phyloP scores from a whole-genome alignment of 2,797 vertebrate genomes.

The Pterois miles region DNA sequence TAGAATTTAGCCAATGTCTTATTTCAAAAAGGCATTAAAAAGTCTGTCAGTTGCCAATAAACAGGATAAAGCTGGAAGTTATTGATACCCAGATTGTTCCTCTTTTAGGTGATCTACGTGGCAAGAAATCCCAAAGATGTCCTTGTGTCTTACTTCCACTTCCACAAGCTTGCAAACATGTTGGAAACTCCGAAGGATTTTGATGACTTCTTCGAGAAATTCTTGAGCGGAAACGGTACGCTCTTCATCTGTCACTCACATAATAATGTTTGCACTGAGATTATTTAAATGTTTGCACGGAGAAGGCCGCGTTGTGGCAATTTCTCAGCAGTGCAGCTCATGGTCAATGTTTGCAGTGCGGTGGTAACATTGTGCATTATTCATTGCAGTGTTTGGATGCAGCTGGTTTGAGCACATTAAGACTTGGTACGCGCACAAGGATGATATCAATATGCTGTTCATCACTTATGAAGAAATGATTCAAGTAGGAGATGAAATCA shows the following conservation, averaged over 20 bases:
- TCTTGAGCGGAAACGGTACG: constrained; percentile 71
- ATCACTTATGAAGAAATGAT: constrained; percentile 80
- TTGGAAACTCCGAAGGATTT: constrained; percentile 74
- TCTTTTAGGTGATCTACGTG: constrained; percentile 75
- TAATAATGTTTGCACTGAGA: no score
- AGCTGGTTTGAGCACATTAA: constrained; percentile 80
- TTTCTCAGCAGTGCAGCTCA: background rate
- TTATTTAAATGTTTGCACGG: no score
- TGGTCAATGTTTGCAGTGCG: background rate
- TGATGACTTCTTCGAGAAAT: constrained; percentile 74
- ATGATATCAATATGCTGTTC: constrained; percentile 75
- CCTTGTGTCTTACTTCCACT: constrained; percentile 76
- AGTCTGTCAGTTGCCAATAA: background rate
- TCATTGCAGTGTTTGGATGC: constrained; percentile 65
- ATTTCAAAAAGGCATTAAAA: background rate
- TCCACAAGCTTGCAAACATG: constrained; percentile 68
- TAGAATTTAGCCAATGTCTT: background rate
- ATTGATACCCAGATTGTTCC: background rate
- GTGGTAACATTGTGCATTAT: background rate
- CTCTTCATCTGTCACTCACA: no score
- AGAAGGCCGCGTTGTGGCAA: background rate
- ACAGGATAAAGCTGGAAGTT: background rate
- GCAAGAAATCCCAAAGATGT: constrained; percentile 80
- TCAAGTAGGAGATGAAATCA: constrained; percentile 52
- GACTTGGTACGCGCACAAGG: constrained; percentile 66